A percentile compares a stretch with the other conserved stretches of the same genome.
Evolutionary conservation across 2,888 invertebrate genomes (phyloP).

Genomic region (Standfussiana lucernea): DNA sequence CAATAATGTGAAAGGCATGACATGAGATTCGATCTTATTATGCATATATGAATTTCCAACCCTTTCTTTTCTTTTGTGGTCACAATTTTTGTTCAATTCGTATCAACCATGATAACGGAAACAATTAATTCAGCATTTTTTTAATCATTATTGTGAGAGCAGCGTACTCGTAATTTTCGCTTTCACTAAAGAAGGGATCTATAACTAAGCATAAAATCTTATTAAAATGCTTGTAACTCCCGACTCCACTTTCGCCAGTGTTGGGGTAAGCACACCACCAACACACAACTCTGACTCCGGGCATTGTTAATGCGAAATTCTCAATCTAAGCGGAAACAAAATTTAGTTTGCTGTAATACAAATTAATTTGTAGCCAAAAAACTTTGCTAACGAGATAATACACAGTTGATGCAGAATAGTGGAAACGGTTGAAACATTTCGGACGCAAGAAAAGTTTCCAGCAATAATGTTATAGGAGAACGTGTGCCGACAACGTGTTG

Average conservation of each 20-base stretch:
- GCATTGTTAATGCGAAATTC: background rate
- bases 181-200: background rate
- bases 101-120: background rate
- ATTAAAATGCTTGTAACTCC: too few relatives aligned
- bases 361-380: conserved; percentile 27
- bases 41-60: background rate
- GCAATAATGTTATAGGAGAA: conserved; percentile 33
- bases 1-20: background rate
- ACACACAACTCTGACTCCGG: background rate
- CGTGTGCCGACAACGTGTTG: conserved; percentile 60
- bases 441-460: conserved; percentile 55
- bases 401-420: conserved; percentile 29
- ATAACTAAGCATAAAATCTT: too few relatives aligned
- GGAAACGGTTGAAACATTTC: conserved; percentile 30
- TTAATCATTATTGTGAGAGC: background rate
- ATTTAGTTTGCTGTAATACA: background rate
- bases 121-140: too few relatives aligned
- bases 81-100: background rate
- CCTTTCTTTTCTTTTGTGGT: conserved; percentile 14
- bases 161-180: background rate
- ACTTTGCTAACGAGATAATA: conserved; percentile 18
- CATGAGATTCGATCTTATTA: conserved; percentile 5
- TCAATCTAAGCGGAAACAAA: background rate
- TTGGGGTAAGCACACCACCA: background rate
- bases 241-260: too few relatives aligned